A percentile compares a stretch with the other conserved stretches of the same genome.
Evolutionary conservation across 2,797 vertebrate genomes (phyloP).

Genomic region (Falco naumanni): DNA sequence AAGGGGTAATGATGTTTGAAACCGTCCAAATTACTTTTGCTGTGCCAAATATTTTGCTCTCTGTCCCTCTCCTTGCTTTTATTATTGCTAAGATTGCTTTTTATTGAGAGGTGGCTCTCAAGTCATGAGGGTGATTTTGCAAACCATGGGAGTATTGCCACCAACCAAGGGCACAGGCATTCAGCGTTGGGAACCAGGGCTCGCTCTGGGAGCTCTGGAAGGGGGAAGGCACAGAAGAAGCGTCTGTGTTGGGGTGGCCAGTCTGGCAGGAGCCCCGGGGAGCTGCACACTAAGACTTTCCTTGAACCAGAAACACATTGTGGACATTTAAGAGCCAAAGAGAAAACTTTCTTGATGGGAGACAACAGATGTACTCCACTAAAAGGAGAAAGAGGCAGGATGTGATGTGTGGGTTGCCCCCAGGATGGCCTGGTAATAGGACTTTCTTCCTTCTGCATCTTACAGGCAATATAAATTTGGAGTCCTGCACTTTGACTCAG

Average conservation of each 20-base stretch:
- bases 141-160: background rate
- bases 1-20: background rate
- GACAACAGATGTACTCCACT: background rate
- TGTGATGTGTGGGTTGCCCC: background rate
- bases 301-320: background rate
- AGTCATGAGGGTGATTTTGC: background rate
- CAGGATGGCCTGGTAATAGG: background rate
- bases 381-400: background rate
- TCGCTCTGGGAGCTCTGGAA: background rate
- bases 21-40: background rate
- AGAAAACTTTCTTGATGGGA: background rate
- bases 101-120: background rate
- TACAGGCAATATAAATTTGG: background rate
- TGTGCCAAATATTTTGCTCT: background rate
- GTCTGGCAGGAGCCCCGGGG: background rate
- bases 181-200: background rate
- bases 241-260: background rate
- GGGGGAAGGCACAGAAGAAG: background rate
- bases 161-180: background rate
- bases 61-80: background rate
- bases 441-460: background rate
- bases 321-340: background rate
- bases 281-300: background rate
- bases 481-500: background rate
- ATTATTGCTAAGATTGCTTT: background rate